Base-by-base conservation (phyloP, 2,888 invertebrate genomes). In the Nemapogon koenigi region DNA sequence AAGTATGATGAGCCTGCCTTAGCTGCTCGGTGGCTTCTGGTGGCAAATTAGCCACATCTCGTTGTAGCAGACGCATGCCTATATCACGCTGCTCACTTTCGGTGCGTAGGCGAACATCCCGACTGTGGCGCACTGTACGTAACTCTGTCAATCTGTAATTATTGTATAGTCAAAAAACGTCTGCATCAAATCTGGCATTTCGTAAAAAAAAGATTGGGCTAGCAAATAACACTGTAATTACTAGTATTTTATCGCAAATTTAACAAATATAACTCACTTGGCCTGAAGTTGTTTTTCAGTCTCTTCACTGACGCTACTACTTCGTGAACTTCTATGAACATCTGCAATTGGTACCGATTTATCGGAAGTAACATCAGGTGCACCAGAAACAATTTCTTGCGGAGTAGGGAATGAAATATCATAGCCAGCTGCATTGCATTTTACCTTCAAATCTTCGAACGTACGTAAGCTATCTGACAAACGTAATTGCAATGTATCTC, bases 401-500 rank as follows among this genome's bases (percentile, higher is more conserved):
- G 56, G 60, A 27, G 57, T 52, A 44, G 55, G 59, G 28, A 57
- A 52, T 0, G 65, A 56, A 11, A 58, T 48, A 15, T 71, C 66
- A 15, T 64, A 40, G 1, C 57, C 65, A 4, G 59, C 49, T 2
- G 57, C 46, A 43, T 58, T 57, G 35, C 55, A 59, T 38, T 53
- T 66, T 4, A 50, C 45, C 40, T 71, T 76, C 29, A 76, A 46
- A 45, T 81, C 56, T 60, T 91, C 92, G 48, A 87, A 86, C 25
- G 88, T 82, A 30, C 92, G 81, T 39, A 94, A 75, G 7, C 91
- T 87, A 54, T 91, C 90, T 0, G 93, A 93, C 4, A 94, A 66
- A 46, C 90, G 85, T 42, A 94, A 63, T 52, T 94, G 94, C 37
- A 94, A 63, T 0, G 90, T 90, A 55, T 94, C 94, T 38, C 94